phyloP scores from a whole-genome alignment of 1,140 invertebrate species.

The Mizuhopecten yessoensis region DNA sequence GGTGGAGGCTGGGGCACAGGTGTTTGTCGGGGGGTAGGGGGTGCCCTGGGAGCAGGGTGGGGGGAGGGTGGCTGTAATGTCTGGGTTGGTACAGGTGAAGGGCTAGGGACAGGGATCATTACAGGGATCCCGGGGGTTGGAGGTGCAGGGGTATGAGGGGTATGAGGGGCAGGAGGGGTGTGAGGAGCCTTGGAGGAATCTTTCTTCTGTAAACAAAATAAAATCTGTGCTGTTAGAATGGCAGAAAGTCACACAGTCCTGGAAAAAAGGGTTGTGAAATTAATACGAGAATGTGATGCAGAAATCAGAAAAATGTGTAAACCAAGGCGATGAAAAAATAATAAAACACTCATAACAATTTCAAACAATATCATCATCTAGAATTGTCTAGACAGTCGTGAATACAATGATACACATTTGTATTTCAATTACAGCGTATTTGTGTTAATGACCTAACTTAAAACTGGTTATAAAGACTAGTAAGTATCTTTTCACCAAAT shows the following conservation, averaged over 20 bases:
- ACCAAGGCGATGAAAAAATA: no score
- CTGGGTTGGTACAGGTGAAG: constrained; percentile 5
- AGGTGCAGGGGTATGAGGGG: constrained; percentile 41
- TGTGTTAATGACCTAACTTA: no score
- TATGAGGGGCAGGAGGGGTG: constrained; percentile 29
- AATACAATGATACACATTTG: no score
- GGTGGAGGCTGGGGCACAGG: constrained; percentile 52
- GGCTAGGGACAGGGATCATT: neutral
- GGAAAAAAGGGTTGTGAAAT: neutral
- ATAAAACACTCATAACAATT: no score
- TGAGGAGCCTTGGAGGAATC: constrained; percentile 6
- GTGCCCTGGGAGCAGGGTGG: constrained; percentile 35
- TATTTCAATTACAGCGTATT: no score
- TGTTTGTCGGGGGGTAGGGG: constrained; percentile 42
- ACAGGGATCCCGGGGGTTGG: neutral
- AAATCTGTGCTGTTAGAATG: neutral
- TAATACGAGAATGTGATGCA: no score
- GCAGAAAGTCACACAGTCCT: neutral
- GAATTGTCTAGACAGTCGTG: no score
- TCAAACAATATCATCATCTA: no score
- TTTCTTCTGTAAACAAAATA: constrained; percentile 49
- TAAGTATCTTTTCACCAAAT: no score
- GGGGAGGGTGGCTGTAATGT: constrained; percentile 37
- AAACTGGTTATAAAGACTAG: no score
- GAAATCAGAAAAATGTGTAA: no score